Evolutionary conservation across 2,888 invertebrate genomes (phyloP).

Genomic region (Hypena proboscidalis): DNA sequence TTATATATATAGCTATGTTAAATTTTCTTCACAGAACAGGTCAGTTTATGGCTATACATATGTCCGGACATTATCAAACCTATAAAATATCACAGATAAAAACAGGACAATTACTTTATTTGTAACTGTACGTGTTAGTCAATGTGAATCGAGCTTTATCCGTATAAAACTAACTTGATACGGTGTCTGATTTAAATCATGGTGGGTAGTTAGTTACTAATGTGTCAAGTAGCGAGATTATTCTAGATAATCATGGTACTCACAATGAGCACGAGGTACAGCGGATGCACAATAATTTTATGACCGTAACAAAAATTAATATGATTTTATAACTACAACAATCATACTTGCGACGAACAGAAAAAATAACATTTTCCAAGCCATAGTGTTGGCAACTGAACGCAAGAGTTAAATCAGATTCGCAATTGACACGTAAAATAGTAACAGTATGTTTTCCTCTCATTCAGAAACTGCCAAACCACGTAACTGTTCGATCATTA

Average conservation of each 20-base stretch:
- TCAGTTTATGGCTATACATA: no score
- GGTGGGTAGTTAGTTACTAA: not conserved
- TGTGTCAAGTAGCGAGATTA: not conserved
- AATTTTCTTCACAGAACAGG: no score
- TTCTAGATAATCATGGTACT: not conserved
- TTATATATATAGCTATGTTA: no score
- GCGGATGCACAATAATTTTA: slow-evolving; percentile 2
- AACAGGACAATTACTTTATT: no score
- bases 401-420: no score
- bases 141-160: no score
- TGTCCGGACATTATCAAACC: no score
- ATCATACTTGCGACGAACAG: not conserved
- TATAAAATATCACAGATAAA: no score
- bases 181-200: no score
- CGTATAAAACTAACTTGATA: no score
- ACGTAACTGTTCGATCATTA: not conserved
- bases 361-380: not conserved
- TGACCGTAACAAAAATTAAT: not conserved
- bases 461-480: not conserved
- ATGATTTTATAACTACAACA: not conserved
- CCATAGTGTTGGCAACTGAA: not conserved
- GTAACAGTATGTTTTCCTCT: no score
- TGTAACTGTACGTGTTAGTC: no score
- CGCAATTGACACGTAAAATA: not conserved
- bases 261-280: not conserved